Percentiles rank a stretch among this genome's conserved stretches.
These are phyloP conservation scores for Lepus europaeus DNA, from an alignment of 2,113 vertebrate genomes.

Conservation along the genomic window DNA sequence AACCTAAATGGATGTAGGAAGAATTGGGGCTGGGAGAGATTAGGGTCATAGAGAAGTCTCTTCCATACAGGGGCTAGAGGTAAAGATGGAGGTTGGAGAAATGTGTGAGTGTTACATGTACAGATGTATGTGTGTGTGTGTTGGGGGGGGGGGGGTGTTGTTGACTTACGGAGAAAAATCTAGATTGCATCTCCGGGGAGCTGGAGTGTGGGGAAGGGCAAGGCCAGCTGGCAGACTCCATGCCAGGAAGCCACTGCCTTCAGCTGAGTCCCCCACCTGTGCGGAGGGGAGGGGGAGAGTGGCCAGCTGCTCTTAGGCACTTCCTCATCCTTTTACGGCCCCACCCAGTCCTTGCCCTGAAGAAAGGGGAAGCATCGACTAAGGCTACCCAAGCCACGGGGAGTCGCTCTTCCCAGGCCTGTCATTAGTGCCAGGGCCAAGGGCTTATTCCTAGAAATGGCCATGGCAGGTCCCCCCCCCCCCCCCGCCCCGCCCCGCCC, in stretches of 20 bases:
- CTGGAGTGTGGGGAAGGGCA: not conserved
- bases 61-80: not conserved
- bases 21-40: not conserved
- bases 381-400: not conserved
- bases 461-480: not conserved
- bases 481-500: not conserved
- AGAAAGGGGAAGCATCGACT: slow-evolving; percentile 59
- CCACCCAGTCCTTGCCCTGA: not conserved
- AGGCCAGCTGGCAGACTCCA: not conserved
- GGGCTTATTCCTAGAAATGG: not conserved
- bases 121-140: not conserved
- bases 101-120: not conserved
- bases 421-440: slow-evolving; percentile 29
- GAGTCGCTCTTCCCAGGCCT: slow-evolving; percentile 7
- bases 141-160: not conserved
- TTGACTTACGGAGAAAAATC: not conserved
- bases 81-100: not conserved
- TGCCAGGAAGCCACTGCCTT: not conserved
- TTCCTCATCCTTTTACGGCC: slow-evolving; percentile 62
- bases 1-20: not conserved
- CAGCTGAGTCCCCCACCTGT: slow-evolving; percentile 71
- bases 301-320: slow-evolving; percentile 38
- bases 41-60: not conserved
- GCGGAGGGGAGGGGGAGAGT: not conserved
- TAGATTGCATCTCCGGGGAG: not conserved